Base-by-base conservation (phyloP, 2,888 invertebrate species). In the Poecilobothrus nobilitatus region DNA sequence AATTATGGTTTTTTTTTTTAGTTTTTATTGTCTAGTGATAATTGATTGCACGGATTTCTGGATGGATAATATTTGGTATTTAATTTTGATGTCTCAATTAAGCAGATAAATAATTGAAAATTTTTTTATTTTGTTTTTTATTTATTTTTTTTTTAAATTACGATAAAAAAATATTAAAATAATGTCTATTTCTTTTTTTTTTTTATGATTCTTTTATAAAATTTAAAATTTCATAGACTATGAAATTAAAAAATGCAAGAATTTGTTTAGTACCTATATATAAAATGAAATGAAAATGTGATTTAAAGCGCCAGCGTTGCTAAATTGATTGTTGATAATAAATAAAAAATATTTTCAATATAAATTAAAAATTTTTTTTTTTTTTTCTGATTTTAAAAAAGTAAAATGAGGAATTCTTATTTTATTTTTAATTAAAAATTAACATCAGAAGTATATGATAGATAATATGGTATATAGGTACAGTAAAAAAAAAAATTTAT, bases 1-100 rank as follows among this genome's bases (percentile, higher is more conserved):
- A 10, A 37, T 37, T 37, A 37, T 37, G 37, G 8, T 10, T 53
- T 12, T 53, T 15, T 53, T 53, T 2, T 44, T 9, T 15, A 44
- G 12, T 18, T 15, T 53, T 53, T 53, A 53, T 53, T 18, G 53
- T 53, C 53, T 53, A 53, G 53, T 53, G n/a, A 53, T 53, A 53
- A 53, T 53, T 53, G 53, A 53, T 53, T 53, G 53, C 53, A 53
- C 53, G 53, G 53, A 53, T 53, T 53, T 53, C 53, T 53, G 53
- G 53, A 18, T 53, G n/a, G 53, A 53, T 53, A 18, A 53, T 53
- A 15, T 53, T 53, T 53, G 53, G 27, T 63, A 33, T 18, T 21
- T 27, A 27, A 27, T 63, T 27, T 27, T 27, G 18, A 63, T 63
- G 27, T 15, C 27, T 63, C 63, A 63, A 63, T 63, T 63, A 63